Evolutionary conservation across 2,113 vertebrate genomes (phyloP).

Genomic region (Daubentonia madagascariensis): DNA sequence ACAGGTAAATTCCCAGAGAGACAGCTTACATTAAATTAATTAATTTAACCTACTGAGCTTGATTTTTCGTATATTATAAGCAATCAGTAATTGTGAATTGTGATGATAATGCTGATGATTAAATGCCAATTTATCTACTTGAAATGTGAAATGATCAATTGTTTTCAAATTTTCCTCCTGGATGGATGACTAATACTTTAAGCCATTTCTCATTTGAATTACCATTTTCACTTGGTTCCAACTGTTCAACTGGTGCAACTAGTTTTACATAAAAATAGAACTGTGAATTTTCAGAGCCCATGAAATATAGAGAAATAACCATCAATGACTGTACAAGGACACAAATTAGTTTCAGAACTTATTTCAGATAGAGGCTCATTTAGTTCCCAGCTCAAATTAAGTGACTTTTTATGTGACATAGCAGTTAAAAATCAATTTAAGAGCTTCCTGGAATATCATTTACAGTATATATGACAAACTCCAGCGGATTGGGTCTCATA

Average conservation of each 20-base stretch:
- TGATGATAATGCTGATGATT: background rate
- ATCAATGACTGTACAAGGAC: background rate
- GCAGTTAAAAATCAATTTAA: constrained; percentile 51
- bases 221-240: background rate
- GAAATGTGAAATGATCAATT: background rate
- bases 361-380: constrained; percentile 28
- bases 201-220: background rate
- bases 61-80: background rate
- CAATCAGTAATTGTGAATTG: background rate
- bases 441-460: constrained; percentile 54
- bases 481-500: constrained; percentile 2
- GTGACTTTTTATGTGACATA: constrained; percentile 51
- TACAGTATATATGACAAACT: constrained; percentile 52
- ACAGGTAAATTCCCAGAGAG: background rate
- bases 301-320: background rate
- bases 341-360: background rate
- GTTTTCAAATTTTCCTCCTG: background rate
- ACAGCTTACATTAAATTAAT: background rate
- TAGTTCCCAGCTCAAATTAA: constrained; percentile 46
- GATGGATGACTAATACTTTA: background rate
- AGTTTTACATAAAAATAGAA: background rate
- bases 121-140: background rate
- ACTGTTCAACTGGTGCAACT: background rate
- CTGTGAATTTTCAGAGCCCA: constrained; percentile 3
- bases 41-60: background rate